Evolutionary conservation across 1,140 invertebrate genomes (phyloP).

Genomic region (Caenorhabditis brenneri): DNA sequence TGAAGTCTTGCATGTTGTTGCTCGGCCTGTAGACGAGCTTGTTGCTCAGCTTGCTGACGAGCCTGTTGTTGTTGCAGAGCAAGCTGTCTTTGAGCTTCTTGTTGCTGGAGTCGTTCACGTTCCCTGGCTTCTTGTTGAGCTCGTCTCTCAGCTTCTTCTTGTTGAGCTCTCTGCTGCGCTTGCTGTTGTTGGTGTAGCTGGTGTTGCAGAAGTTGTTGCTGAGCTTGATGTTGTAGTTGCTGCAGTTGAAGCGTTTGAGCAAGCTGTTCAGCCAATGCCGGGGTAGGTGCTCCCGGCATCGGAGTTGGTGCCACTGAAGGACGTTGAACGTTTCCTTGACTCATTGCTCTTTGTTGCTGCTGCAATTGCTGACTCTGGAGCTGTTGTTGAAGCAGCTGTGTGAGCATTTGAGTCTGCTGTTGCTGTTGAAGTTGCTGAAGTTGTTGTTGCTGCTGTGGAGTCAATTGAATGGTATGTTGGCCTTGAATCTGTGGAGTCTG

Average conservation of each 20-base stretch:
- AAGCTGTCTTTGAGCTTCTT: conserved; percentile 1
- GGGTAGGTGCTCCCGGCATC: not conserved
- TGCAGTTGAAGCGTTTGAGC: not conserved
- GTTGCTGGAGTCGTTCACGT: not conserved
- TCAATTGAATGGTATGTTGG: no score
- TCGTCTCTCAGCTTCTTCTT: not conserved
- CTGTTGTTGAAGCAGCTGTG: not conserved
- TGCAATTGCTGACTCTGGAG: not conserved
- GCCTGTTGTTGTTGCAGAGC: not conserved
- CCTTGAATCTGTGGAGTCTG: not conserved
- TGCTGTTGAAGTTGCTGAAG: not conserved
- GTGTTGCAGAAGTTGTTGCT: not conserved
- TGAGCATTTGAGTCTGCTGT: not conserved
- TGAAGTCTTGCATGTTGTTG: not conserved
- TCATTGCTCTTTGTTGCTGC: not conserved
- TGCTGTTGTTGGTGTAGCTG: conserved; percentile 18
- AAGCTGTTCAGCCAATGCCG: not conserved
- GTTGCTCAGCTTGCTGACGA: conserved; percentile 14
- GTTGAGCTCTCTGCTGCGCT: no score
- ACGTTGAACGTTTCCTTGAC: not conserved
- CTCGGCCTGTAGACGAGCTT: not conserved
- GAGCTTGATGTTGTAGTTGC: not conserved
- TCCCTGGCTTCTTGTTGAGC: conserved; percentile 10
- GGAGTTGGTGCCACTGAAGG: not conserved
- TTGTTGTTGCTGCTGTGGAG: not conserved